phyloP scores from a whole-genome alignment of 1,140 invertebrate genomes.

The Trichonephila inaurata region DNA sequence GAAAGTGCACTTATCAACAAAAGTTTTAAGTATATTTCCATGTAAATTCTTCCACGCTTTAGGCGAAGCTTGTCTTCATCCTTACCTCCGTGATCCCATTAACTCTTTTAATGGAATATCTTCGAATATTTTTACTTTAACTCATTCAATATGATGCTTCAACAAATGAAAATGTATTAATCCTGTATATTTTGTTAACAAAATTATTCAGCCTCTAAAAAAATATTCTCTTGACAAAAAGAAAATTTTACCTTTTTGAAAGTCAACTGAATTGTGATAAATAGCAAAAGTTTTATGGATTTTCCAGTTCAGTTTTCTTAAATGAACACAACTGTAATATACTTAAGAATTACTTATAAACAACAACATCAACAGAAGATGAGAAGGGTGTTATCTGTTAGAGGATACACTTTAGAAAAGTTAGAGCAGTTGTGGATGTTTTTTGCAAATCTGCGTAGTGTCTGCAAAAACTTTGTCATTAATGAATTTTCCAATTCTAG shows the following conservation, averaged over 20 bases:
- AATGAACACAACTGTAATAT: too few species aligned
- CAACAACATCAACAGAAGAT: too few species aligned
- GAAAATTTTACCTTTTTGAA: not conserved
- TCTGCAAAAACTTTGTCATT: too few species aligned
- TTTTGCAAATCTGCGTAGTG: too few species aligned
- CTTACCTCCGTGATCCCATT: not conserved
- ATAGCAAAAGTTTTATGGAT: not conserved
- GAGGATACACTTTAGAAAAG: too few species aligned
- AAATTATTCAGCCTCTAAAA: not conserved
- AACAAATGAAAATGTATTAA: not conserved
- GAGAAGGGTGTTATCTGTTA: too few species aligned
- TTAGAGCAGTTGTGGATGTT: too few species aligned
- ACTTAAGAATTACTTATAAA: too few species aligned
- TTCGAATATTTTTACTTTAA: conserved; percentile 11
- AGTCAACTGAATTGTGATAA: not conserved
- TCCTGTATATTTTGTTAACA: not conserved
- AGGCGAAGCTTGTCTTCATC: not conserved
- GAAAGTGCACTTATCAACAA: conserved; percentile 34
- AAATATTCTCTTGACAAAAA: not conserved
- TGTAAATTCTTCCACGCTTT: not conserved
- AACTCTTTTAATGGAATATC: conserved; percentile 29
- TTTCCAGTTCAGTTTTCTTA: not conserved
- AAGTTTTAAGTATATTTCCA: conserved; percentile 39
- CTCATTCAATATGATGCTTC: not conserved
- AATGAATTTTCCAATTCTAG: too few species aligned